phyloP scores from a whole-genome alignment of 2,113 vertebrate genomes.

The Butastur rufipennis region DNA sequence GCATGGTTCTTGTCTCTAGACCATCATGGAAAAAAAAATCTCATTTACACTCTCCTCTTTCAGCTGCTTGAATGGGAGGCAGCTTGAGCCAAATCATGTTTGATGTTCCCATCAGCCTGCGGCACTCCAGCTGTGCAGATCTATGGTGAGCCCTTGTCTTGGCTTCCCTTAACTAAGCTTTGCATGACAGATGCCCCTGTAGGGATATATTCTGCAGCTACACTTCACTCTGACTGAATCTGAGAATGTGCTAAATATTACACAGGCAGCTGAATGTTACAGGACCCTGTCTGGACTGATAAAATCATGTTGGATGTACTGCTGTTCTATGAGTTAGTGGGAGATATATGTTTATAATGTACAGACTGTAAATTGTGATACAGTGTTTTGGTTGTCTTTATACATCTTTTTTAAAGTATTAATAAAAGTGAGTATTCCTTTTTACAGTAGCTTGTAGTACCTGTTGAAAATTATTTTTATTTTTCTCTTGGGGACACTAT shows the following conservation, averaged over 20 bases:
- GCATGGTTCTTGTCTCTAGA: neutral
- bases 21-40: neutral
- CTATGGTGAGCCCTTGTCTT: neutral
- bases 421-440: conserved; percentile 19
- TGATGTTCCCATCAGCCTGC: neutral
- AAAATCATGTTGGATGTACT: neutral
- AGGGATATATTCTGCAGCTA: neutral
- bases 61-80: neutral
- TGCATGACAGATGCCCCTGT: neutral
- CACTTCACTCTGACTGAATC: neutral
- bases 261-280: neutral
- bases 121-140: neutral
- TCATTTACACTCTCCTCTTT: neutral
- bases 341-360: neutral
- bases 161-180: neutral
- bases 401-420: neutral
- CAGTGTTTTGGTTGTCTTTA: neutral
- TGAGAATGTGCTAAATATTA: neutral
- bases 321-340: neutral
- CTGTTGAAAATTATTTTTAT: neutral
- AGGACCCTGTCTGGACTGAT: neutral
- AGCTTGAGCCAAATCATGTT: neutral
- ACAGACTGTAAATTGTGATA: neutral
- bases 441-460: neutral
- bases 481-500: neutral